Evolutionary conservation across 2,113 vertebrate genomes (phyloP).

Genomic region (Narcine bancroftii): DNA sequence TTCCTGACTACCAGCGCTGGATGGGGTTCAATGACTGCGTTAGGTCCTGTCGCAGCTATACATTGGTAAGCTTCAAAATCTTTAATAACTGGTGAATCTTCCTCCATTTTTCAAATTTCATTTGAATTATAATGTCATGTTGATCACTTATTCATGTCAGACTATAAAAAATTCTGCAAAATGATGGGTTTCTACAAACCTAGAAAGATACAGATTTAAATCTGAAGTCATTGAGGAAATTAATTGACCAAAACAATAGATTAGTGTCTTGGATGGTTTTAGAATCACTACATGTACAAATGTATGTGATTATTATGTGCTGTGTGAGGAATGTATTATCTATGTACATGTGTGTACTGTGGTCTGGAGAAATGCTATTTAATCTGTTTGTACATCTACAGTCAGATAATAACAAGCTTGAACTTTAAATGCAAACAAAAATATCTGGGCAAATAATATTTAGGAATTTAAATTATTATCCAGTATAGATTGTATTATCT

Average conservation of each 20-base stretch:
- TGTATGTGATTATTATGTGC: too few species aligned
- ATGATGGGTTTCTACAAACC: not conserved
- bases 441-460: too few species aligned
- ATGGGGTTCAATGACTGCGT: conserved; percentile 42
- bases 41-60: conserved; percentile 38
- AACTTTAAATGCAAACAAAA: too few species aligned
- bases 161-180: not conserved
- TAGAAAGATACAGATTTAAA: not conserved
- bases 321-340: too few species aligned
- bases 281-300: too few species aligned
- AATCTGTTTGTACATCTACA: too few species aligned
- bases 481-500: not conserved
- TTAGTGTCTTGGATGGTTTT: too few species aligned
- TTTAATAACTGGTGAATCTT: not conserved
- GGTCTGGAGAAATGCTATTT: too few species aligned
- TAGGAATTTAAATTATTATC: not conserved
- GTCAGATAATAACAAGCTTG: too few species aligned
- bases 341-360: too few species aligned
- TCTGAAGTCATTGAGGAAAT: not conserved
- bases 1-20: conserved; percentile 50
- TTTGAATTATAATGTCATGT: not conserved
- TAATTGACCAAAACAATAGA: not conserved
- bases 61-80: conserved; percentile 36
- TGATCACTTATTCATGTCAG: not conserved
- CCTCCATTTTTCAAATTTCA: not conserved